Conservation (phyloP, 2,113 vertebrate species). For the Corynorhinus townsendii region DNA sequence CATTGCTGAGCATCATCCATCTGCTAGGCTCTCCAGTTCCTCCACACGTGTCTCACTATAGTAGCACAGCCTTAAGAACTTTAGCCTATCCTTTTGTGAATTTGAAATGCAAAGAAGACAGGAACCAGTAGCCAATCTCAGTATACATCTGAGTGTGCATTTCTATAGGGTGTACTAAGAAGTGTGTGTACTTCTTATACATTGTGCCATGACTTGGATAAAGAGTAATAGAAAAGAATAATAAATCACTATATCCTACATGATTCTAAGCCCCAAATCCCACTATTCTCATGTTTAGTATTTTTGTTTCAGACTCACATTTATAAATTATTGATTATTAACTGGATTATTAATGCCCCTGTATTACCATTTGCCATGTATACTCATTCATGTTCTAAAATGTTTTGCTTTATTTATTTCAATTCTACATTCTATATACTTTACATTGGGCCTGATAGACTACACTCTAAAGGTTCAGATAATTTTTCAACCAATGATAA, state of each 20-base stretch:
- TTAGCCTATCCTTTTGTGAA: not conserved
- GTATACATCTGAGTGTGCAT: not conserved
- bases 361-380: not conserved
- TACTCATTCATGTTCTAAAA: not conserved
- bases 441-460: not conserved
- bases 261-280: not conserved
- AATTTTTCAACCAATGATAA: not conserved
- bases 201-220: not conserved
- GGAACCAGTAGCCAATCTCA: not conserved
- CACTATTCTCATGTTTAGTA: not conserved
- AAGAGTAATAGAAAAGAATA: not conserved
- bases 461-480: not conserved
- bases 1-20: too few relatives aligned
- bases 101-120: not conserved
- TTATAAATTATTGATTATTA: not conserved
- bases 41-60: not conserved
- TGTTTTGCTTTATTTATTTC: not conserved
- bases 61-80: not conserved
- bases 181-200: not conserved
- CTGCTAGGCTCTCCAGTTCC: not conserved
- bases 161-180: not conserved
- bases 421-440: not conserved
- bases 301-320: not conserved
- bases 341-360: not conserved
- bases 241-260: not conserved